Evolutionary conservation across 2,113 vertebrate species (phyloP), one percentile per base, ranked within the genome.

Genomic region (Tyrannus savana): DNA sequence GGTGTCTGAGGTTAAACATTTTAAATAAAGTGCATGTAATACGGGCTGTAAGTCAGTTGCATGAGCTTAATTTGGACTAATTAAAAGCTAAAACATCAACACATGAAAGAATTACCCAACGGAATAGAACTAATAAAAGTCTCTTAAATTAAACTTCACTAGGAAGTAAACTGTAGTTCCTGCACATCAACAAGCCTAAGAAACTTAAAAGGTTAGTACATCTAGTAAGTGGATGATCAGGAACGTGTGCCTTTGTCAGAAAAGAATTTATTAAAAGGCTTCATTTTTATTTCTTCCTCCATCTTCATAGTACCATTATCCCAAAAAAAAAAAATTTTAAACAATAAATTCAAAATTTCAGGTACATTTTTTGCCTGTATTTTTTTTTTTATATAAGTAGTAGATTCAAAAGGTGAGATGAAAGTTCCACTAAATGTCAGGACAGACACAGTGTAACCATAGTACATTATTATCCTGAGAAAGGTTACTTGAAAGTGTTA

Each of bases 401-500:
- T 41, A 63, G 18, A 71, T 84, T 75, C 27, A 80, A 88, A 96
- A 90, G 41, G 22, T 39, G 27, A 92, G 58, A 88, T 37, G 46
- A 31, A 93, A 84, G 64, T 81, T 81, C 31, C 31, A 44, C 44
- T 56, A 85, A 90, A 94, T 81, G 92, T 75, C 92, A 94, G 41
- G 60, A 63, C 31, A 86, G 93, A 56, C 47, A 81, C 6, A 12
- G 42, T 50, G 24, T 87, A 94, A 52, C 69, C 46, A 71, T 9
- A 81, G 33, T 15, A 88, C 76, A 68, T 77, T 56, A 82, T 82
- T 89, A 93, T 59, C 47, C 52, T 68, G 80, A 89, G 58, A 95
- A 94, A 95, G 76, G 64, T 88, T 95, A 93, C 60, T 83, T 71
- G 7, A 52, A 91, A 81, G 66, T 35, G 31, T 64, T 94, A 67